Evolutionary conservation across 2,113 vertebrate species (phyloP), one percentile per base, ranked within the genome.

Genomic region (Synchiropus splendidus): DNA sequence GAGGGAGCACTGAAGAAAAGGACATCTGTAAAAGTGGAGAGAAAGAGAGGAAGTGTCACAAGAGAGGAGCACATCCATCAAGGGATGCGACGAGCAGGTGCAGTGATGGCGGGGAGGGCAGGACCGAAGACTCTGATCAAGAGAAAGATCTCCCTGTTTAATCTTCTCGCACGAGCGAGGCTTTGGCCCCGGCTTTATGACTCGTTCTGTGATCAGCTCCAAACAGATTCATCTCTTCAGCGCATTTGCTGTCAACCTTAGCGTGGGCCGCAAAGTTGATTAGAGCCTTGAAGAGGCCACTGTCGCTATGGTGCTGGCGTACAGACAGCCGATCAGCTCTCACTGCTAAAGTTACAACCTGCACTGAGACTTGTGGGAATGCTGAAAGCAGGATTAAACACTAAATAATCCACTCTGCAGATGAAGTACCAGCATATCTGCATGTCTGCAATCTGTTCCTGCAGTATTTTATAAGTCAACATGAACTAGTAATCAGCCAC

Each of bases 131-230:
- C 52, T 16, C 67, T 77, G 70, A 69, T 72, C 64, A 71, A 77
- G 69, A 83, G 80, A 85, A 84, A 81, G 85, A 80, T 75, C 74
- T 70, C 77, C 51, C 61, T 86, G 83, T 85, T 80, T 72, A 73
- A 79, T 80, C 75, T 75, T 62, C 65, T 80, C 70, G 70, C 45
- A 67, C 54, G 47, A 65, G 73, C 58, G 35, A 62, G 49, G 58
- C 77, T 75, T 59, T 58, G 72, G 68, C 56, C 72, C 66, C 21
- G 21, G 42, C 63, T 66, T 58, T 48, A 51, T 68, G 63, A 64
- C 48, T 70, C 59, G 69, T 74, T 75, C 70, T 82, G 68, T 76
- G 77, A 83, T 81, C 59, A 73, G 71, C 61, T 65, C 71, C 56
- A 27, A 73, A 71, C 76, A 58, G 58, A 74, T 78, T 79, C 69